A percentile compares a stretch with the other conserved stretches of the same genome.
Evolutionary conservation across 2,888 invertebrate genomes (phyloP).

Genomic region (Callyntrura sp.): DNA sequence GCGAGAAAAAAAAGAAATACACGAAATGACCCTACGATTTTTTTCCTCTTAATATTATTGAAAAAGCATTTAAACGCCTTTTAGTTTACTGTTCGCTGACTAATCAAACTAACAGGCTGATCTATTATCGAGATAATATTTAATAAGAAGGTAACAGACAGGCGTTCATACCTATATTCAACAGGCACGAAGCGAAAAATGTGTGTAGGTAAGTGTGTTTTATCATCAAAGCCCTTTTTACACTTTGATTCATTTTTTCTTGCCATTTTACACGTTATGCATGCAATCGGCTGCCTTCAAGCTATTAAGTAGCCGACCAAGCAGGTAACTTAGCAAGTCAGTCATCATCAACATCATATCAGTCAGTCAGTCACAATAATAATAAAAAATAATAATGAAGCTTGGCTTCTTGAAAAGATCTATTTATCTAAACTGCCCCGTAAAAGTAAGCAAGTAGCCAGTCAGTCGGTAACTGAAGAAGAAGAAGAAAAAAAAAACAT

Average conservation of each 20-base stretch:
- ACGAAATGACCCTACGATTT: slow-evolving; percentile 45
- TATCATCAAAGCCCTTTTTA: slow-evolving; percentile 60
- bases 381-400: slow-evolving; percentile 26
- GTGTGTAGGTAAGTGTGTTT: slow-evolving; percentile 44
- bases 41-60: neutral
- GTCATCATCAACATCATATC: slow-evolving; percentile 68
- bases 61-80: slow-evolving; percentile 53
- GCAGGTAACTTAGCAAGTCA: slow-evolving; percentile 63
- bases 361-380: slow-evolving; percentile 63
- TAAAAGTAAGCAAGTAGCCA: slow-evolving; percentile 59
- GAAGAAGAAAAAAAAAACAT: slow-evolving; percentile 46
- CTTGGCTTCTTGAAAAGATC: slow-evolving; percentile 6
- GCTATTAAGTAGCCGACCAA: slow-evolving; percentile 57
- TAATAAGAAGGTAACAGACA: slow-evolving; percentile 34
- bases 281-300: slow-evolving; percentile 56
- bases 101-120: slow-evolving; percentile 69
- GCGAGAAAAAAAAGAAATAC: neutral
- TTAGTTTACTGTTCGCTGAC: slow-evolving; percentile 57
- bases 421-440: slow-evolving; percentile 23
- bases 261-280: slow-evolving; percentile 61
- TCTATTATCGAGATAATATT: slow-evolving; percentile 58
- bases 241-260: slow-evolving; percentile 63
- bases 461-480: neutral
- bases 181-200: neutral
- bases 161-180: slow-evolving; percentile 16